These are phyloP conservation scores for Ceratothoa steindachneri DNA, from an alignment of 2,888 invertebrate genomes.

Conservation along the genomic window DNA sequence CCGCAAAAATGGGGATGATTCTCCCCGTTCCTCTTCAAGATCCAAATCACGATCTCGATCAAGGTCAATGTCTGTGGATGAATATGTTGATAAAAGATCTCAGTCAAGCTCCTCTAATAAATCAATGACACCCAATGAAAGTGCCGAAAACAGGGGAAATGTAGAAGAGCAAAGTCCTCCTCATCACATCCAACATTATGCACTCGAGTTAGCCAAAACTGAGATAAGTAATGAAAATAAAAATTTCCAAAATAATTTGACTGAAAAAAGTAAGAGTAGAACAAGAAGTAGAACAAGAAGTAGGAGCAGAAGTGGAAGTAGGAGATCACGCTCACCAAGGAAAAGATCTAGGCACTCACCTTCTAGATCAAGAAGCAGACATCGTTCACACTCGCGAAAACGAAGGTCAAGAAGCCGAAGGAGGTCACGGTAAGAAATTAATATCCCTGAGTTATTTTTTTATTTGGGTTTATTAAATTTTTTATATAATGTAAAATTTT, in stretches of 20 bases:
- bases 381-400: constrained; percentile 18
- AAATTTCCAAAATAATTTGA: background rate
- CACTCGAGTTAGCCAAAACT: background rate
- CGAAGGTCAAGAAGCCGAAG: constrained; percentile 22
- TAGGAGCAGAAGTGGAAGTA: constrained; percentile 21
- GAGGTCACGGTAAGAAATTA: background rate
- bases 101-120: background rate
- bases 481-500: background rate
- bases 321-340: constrained; percentile 21
- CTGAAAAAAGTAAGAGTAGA: constrained; percentile 3
- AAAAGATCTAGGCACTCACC: constrained; percentile 4
- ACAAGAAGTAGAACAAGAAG: constrained; percentile 20
- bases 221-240: background rate
- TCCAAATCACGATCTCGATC: constrained; percentile 1
- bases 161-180: background rate
- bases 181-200: background rate
- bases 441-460: background rate
- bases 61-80: background rate
- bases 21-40: background rate
- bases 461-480: background rate
- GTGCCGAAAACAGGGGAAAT: background rate
- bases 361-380: constrained; percentile 7
- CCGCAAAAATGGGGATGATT: constrained; percentile 5
- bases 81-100: background rate
- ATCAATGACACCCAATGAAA: background rate